Conservation (phyloP, 2,113 vertebrate species). For the Neotragus moschatus region DNA sequence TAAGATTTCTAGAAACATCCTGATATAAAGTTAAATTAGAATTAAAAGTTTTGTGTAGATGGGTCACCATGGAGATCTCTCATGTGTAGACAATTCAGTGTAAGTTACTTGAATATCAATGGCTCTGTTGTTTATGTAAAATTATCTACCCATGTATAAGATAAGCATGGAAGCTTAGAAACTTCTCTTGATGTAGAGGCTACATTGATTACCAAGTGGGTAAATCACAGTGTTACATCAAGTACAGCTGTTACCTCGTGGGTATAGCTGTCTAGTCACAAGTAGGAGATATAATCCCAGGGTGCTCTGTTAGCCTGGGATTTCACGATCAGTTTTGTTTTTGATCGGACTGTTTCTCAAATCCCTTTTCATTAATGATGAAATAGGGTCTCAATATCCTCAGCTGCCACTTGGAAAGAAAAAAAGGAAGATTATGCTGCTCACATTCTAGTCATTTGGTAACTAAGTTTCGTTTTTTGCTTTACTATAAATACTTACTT, state of each 20-base stretch:
- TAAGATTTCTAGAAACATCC: background rate
- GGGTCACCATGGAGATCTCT: background rate
- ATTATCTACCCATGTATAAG: background rate
- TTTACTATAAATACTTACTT: background rate
- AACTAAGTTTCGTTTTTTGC: background rate
- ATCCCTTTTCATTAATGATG: constrained; percentile 76
- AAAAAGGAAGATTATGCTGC: constrained; percentile 25
- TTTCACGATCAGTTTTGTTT: constrained; percentile 69
- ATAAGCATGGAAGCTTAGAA: background rate
- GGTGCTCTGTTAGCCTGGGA: constrained; percentile 60
- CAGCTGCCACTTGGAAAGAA: constrained; percentile 58
- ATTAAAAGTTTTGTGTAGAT: background rate
- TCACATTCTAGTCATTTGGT: background rate
- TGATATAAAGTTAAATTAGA: background rate
- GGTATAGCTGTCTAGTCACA: constrained; percentile 66
- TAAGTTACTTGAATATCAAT: background rate
- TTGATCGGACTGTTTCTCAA: constrained; percentile 69
- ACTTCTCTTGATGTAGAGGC: background rate
- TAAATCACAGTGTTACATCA: constrained; percentile 16
- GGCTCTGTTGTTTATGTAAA: background rate
- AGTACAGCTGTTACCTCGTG: constrained; percentile 43
- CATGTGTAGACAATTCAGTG: background rate
- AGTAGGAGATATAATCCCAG: constrained; percentile 58
- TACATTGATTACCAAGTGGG: constrained; percentile 30
- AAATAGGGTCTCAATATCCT: constrained; percentile 77